phyloP scores from a whole-genome alignment of 2,113 vertebrate genomes.

The Archocentrus centrarchus region DNA sequence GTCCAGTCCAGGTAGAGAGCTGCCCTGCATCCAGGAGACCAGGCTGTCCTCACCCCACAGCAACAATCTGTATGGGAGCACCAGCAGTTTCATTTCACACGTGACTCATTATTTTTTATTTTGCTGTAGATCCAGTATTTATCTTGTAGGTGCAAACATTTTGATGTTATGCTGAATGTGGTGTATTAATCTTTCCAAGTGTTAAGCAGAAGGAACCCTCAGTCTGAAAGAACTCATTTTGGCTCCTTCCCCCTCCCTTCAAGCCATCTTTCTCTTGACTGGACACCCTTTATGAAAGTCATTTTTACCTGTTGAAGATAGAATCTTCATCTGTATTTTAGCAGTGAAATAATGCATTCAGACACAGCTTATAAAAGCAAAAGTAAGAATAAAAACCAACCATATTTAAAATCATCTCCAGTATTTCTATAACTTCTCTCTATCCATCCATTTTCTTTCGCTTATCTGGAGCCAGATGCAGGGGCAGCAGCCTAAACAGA shows the following conservation, averaged over 20 bases:
- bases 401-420: not conserved
- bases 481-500: too few species aligned
- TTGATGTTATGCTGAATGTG: not conserved
- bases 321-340: too few species aligned
- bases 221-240: not conserved
- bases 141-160: not conserved
- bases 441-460: too few species aligned
- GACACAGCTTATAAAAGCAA: not conserved
- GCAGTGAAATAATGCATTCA: too few species aligned
- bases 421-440: not conserved
- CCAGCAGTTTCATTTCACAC: not conserved
- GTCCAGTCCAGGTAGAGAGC: conserved; percentile 23
- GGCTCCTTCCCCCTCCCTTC: too few species aligned
- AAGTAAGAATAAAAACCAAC: not conserved
- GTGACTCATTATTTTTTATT: not conserved
- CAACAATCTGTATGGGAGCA: conserved; percentile 47
- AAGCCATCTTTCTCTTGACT: not conserved
- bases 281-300: not conserved
- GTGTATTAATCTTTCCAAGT: too few species aligned
- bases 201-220: not conserved
- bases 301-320: too few species aligned
- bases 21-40: conserved; percentile 38
- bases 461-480: too few species aligned
- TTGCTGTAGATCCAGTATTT: not conserved
- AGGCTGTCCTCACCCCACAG: conserved; percentile 22